Evolutionary conservation across 2,797 vertebrate genomes (phyloP), one percentile per base, ranked within the genome.

Genomic region (Gymnoscopelus microlampas): DNA sequence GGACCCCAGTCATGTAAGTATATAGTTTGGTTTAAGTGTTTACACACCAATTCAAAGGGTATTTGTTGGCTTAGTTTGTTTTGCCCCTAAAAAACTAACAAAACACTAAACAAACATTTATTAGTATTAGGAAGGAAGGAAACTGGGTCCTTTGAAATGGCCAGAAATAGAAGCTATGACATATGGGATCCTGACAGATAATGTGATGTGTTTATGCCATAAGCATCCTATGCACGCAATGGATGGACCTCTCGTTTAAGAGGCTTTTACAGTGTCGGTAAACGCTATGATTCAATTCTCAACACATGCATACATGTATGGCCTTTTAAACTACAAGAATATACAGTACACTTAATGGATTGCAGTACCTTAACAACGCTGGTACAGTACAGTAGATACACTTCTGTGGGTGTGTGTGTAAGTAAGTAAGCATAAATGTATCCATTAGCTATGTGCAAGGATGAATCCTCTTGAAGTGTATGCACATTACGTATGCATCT

Each of bases 211-310:
- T 82, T 77, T 47, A 51, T 68, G 59, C 55, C 69, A 13, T 6
- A 11, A 4, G 14, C 3, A 19, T 5, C 23, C 48, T 50, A 57
- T 63, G 13, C 14, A 51, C 39, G 32, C 32, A 24, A 8, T 35
- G 53, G 47, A 53, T 63, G 13, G 15, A 51, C 39, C 29, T 57
- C 70, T 63, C 50, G 29, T 35, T 60, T 47, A 64, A 63, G 32
- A 8, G 68, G 68, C 48, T 47, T 72, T 66, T 15, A 44, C 35
- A 29, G 7, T 64, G 70, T 77, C 73, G 8, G 54, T 54, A 62
- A 81, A 70, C 65, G 39, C 10, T 57, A 71, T 76, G 53, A 71
- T 26, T 78, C 70, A 69, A 48, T 50, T 70, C 39, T 55, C 0
- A 68, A 26, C 50, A 19, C 14, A 57, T 35, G 32, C 32, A 35